Base-by-base conservation (phyloP, 2,888 invertebrate species). In the Clivina fossor region DNA sequence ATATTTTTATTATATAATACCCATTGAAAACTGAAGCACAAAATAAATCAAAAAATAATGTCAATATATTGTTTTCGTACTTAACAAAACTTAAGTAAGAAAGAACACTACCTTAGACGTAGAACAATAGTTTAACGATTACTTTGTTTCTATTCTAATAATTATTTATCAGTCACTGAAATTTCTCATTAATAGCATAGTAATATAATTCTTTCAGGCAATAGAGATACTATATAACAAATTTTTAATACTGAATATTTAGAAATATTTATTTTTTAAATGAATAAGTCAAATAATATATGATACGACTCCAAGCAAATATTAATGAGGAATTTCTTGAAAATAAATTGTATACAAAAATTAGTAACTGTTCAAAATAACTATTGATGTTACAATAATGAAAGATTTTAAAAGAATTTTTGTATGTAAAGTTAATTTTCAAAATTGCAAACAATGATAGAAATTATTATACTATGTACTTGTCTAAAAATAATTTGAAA, bases 281-380 rank as follows among this genome's bases (percentile, higher is more conserved):
- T n/a, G n/a, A 44, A 44, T 44, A 30, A 24, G 24, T 16, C 26
- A 22, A 43, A 15, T 43, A 18, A 40, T 43, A 26, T 43, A 43
- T 40, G 13, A 15, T 13, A 15, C 22, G 28, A n/a, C n/a, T n/a
- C n/a, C n/a, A n/a, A n/a, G n/a, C n/a, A n/a, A 2, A 3, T 33
- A 48, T 48, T 49, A 43, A 51, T 51, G 51, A 51, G 51, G 48
- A 43, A 33, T 40, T 51, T 51, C 41, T 18, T 15, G 32, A 51
- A 50, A 40, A 50, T 50, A 50, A 50, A 13, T 43, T 51, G 51
- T 51, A 51, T 43, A 51, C 51, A 51, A 51, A 51, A 51, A n/a
- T n/a, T 51, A 51, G 41, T 48, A 48, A 33, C 35, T 53, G 53
- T 53, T 44, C 43, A 53, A 53, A 53, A 43, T 53, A 53, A 44